phyloP scores from a whole-genome alignment of 2,113 vertebrate genomes.

The Asarcornis scutulata region DNA sequence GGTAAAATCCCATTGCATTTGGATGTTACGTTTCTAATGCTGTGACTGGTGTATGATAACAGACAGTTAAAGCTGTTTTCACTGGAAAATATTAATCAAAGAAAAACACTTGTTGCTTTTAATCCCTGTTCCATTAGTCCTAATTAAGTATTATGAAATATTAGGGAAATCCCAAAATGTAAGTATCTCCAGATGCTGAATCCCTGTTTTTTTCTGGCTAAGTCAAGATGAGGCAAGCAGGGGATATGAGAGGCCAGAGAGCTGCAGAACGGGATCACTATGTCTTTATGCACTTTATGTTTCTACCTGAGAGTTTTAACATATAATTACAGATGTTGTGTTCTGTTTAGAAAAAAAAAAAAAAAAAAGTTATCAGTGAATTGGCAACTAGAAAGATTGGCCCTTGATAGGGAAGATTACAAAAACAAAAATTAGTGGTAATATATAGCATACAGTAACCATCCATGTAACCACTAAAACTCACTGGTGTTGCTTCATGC shows the following conservation, averaged over 20 bases:
- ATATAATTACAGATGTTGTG: neutral
- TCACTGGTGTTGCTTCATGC: neutral
- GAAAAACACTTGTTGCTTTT: neutral
- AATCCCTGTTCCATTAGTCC: neutral
- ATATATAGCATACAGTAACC: neutral
- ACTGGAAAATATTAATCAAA: neutral
- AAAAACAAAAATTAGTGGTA: neutral
- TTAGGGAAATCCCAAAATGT: neutral
- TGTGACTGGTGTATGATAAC: neutral
- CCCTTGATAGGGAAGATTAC: neutral
- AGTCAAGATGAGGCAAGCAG: neutral
- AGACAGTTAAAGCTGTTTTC: neutral
- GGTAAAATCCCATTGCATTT: neutral
- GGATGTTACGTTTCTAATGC: neutral
- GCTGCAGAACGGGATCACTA: neutral
- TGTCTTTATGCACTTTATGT: neutral
- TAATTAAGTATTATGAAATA: neutral
- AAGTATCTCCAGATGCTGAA: neutral
- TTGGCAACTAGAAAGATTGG: neutral
- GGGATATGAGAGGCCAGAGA: neutral
- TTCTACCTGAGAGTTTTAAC: neutral
- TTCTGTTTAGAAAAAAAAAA: neutral
- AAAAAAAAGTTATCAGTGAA: neutral
- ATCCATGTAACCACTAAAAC: conserved; percentile 10
- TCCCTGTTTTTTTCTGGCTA: neutral